These are phyloP conservation scores for Athripsodes cinereus DNA, from an alignment of 2,888 invertebrate genomes.

Conservation along the genomic window DNA sequence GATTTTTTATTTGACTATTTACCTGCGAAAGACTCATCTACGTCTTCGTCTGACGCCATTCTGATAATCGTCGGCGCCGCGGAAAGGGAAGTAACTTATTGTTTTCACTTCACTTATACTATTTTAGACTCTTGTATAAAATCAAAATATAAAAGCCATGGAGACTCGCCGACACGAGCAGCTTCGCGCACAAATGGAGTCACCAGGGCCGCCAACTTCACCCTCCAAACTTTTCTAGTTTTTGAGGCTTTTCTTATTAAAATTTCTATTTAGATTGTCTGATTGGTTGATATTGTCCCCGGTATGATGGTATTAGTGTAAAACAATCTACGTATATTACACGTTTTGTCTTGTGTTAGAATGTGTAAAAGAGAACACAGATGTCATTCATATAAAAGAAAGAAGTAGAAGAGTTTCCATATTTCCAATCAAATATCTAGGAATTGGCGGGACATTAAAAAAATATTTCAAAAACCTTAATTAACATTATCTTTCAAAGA, in stretches of 20 bases:
- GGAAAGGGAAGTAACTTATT: conserved; percentile 3
- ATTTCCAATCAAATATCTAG: neutral
- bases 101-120: conserved; percentile 4
- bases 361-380: neutral
- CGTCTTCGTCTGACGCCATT: conserved; percentile 86
- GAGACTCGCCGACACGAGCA: conserved; percentile 22
- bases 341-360: neutral
- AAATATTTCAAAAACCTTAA: too few relatives aligned
- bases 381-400: neutral
- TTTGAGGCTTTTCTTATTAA: conserved; percentile 1
- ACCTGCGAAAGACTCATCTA: conserved; percentile 84
- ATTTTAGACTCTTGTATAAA: conserved; percentile 6
- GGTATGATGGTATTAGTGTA: neutral
- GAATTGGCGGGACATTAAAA: neutral
- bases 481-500: too few relatives aligned
- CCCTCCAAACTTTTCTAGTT: conserved; percentile 11
- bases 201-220: conserved; percentile 19
- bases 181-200: conserved; percentile 26
- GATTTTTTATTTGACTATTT: conserved; percentile 46
- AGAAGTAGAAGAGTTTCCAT: neutral
- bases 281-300: neutral
- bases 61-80: conserved; percentile 23
- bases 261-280: neutral
- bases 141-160: conserved; percentile 20
- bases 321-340: neutral